Percentiles rank a stretch among this genome's conserved stretches.
phyloP scores from a whole-genome alignment of 2,113 vertebrate genomes.

The Syrmaticus mikado region DNA sequence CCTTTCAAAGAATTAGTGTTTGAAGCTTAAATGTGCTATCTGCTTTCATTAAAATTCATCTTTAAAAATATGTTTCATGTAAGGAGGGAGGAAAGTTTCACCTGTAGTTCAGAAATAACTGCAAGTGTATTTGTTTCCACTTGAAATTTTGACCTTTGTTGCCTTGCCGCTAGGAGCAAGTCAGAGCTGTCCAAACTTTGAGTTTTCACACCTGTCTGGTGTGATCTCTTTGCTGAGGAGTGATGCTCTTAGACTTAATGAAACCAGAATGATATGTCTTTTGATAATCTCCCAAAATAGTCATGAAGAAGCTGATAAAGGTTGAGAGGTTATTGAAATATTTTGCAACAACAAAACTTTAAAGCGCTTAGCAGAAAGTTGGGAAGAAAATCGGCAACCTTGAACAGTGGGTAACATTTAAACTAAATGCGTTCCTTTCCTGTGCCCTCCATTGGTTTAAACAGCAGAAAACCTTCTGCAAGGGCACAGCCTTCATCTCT shows the following conservation, averaged over 20 bases:
- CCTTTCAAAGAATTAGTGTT: not conserved
- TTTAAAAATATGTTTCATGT: not conserved
- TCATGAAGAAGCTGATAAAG: not conserved
- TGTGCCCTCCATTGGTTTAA: not conserved
- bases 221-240: not conserved
- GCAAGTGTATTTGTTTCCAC: not conserved
- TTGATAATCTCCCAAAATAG: not conserved
- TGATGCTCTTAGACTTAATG: not conserved
- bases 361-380: not conserved
- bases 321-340: not conserved
- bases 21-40: not conserved
- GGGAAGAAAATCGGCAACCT: not conserved
- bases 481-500: not conserved
- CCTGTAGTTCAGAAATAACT: not conserved
- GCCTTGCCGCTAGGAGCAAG: not conserved
- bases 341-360: not conserved
- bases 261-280: not conserved
- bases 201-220: slow-evolving; percentile 2
- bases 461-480: not conserved
- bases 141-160: not conserved
- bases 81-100: not conserved
- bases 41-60: not conserved
- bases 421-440: not conserved
- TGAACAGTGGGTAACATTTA: not conserved
- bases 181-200: not conserved